Evolutionary conservation across 2,113 vertebrate genomes (phyloP).

Genomic region (Myotis lucifugus): DNA sequence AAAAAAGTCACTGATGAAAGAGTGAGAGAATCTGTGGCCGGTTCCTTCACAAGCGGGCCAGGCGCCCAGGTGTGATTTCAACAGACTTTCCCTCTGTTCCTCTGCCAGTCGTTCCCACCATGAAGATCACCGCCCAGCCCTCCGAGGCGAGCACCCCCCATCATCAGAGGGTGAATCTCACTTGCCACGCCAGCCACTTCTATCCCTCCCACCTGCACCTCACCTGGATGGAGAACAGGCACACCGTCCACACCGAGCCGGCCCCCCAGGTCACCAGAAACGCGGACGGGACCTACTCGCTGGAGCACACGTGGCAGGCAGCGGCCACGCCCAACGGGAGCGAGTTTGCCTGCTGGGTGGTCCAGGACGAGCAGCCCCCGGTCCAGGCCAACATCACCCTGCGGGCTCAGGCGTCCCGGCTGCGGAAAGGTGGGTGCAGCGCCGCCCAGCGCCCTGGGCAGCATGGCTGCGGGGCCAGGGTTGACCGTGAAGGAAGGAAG

Average conservation of each 20-base stretch:
- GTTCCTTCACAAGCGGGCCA: not conserved
- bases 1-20: not conserved
- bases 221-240: constrained; percentile 45
- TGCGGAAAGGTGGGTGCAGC: not conserved
- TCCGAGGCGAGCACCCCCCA: rapidly evolving
- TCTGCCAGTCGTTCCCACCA: constrained; percentile 4
- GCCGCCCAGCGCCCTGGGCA: not conserved
- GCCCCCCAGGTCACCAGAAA: not conserved
- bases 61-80: not conserved
- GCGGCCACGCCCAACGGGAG: not conserved
- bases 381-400: not conserved
- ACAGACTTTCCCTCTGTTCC: not conserved
- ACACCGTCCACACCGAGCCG: not conserved
- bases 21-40: not conserved
- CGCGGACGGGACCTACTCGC: not conserved
- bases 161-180: constrained; percentile 47
- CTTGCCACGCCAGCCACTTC: not conserved
- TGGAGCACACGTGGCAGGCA: not conserved
- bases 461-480: not conserved
- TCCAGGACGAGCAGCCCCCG: not conserved
- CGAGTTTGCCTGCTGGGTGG: constrained; percentile 49
- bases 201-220: not conserved
- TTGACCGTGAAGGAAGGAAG: not conserved
- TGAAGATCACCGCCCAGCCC: not conserved
- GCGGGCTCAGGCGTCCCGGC: rapidly evolving